Conservation (phyloP, 1,140 invertebrate species). For the Zeugodacus cucurbitae region DNA sequence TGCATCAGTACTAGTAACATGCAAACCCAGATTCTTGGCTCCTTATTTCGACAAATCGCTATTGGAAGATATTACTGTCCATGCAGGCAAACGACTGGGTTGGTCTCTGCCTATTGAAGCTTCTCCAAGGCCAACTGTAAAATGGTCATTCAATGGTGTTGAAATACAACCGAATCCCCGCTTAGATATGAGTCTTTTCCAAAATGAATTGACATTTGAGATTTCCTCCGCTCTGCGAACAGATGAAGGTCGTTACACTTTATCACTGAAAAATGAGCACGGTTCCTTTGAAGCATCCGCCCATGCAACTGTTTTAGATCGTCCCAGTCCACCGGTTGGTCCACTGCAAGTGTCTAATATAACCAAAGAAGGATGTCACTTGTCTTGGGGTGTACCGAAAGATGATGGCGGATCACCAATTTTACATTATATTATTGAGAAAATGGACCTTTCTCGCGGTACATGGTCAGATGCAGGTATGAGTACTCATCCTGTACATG, state of each 20-base stretch:
- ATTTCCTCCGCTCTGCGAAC: constrained; percentile 84
- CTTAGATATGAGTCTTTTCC: constrained; percentile 78
- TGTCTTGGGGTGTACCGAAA: constrained; percentile 84
- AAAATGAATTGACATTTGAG: constrained; percentile 85
- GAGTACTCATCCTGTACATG: constrained; percentile 83
- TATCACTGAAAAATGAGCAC: constrained; percentile 87
- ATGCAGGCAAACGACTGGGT: constrained; percentile 89
- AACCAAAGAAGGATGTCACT: constrained; percentile 88
- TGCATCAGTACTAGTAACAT: constrained; percentile 84
- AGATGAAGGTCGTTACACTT: constrained; percentile 86
- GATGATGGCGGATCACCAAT: constrained; percentile 95
- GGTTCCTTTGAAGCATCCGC: constrained; percentile 84
- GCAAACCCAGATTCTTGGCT: constrained; percentile 85
- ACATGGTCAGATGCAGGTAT: constrained; percentile 96
- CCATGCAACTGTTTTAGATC: constrained; percentile 89
- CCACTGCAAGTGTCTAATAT: constrained; percentile 87
- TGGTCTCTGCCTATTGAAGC: constrained; percentile 91
- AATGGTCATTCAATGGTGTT: constrained; percentile 91
- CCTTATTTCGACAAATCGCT: constrained; percentile 87
- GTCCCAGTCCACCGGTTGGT: constrained; percentile 86
- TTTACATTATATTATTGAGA: constrained; percentile 96
- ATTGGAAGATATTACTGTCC: constrained; percentile 87
- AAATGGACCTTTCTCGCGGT: constrained; percentile 94
- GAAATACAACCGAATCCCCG: constrained; percentile 73
- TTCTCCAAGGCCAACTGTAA: constrained; percentile 82